These are phyloP conservation scores for Martes martes DNA, from an alignment of 2,113 vertebrate species.

Conservation along the genomic window DNA sequence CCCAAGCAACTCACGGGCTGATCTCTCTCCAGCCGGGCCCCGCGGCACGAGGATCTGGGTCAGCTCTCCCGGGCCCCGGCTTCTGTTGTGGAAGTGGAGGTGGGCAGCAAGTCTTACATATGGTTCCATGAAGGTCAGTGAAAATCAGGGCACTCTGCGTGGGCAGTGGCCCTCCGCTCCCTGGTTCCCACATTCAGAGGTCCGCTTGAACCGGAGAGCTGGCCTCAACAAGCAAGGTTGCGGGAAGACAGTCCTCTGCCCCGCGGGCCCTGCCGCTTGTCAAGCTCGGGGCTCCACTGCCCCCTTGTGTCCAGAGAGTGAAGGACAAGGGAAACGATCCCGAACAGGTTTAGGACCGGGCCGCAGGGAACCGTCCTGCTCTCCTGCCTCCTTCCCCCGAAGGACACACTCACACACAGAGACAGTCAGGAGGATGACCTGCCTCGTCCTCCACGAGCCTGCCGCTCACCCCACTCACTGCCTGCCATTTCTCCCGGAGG, in stretches of 20 bases:
- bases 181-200: background rate
- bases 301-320: constrained; percentile 57
- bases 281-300: constrained; percentile 52
- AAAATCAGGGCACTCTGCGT: background rate
- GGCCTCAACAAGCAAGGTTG: background rate
- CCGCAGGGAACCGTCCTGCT: background rate
- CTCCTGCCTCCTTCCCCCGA: background rate
- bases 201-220: no score
- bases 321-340: background rate
- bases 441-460: background rate
- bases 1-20: background rate
- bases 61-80: background rate
- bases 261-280: background rate
- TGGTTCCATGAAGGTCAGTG: background rate
- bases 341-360: background rate
- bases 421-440: background rate
- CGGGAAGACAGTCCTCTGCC: accelerated
- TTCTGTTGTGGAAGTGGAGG: background rate
- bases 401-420: background rate
- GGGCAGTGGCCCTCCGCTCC: background rate
- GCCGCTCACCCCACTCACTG: background rate
- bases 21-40: no score
- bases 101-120: accelerated
- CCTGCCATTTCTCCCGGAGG: background rate
- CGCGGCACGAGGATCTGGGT: background rate